Evolutionary conservation across 2,113 vertebrate genomes (phyloP).

Genomic region (Anolis carolinensis): DNA sequence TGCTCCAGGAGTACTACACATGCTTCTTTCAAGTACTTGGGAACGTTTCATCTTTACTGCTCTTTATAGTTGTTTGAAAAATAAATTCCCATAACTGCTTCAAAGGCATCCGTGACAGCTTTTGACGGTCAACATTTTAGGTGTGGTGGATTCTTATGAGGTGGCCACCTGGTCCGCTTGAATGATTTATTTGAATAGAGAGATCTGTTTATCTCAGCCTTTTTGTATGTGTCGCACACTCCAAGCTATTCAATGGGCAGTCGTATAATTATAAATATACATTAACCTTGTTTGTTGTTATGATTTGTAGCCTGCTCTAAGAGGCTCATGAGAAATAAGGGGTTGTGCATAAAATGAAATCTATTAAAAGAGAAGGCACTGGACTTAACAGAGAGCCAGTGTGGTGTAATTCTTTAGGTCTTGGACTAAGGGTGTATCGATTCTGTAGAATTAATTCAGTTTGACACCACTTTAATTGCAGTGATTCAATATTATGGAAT

Average conservation of each 20-base stretch:
- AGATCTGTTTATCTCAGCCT: background rate
- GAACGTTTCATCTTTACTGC: slow-evolving; percentile 21
- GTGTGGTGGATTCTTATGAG: background rate
- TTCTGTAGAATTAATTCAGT: no score
- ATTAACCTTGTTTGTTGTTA: background rate
- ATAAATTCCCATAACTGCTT: slow-evolving; percentile 4
- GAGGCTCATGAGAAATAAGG: background rate
- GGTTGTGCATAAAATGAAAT: no score
- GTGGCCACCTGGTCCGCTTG: slow-evolving; percentile 1
- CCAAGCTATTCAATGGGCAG: background rate
- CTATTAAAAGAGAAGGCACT: no score
- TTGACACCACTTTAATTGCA: no score
- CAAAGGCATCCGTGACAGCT: background rate
- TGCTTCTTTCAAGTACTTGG: slow-evolving; percentile 25
- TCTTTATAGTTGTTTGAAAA: slow-evolving; percentile 21
- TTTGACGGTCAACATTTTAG: background rate
- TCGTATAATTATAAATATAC: background rate
- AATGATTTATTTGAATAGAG: background rate
- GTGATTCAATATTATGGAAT: no score
- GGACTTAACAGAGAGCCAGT: no score
- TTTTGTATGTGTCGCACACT: background rate
- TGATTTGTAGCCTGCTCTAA: background rate
- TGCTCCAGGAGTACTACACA: background rate
- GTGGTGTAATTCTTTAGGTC: no score
- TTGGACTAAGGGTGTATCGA: no score